These are phyloP conservation scores for Coregonus clupeaformis DNA, from an alignment of 2,113 vertebrate species.

Conservation along the genomic window DNA sequence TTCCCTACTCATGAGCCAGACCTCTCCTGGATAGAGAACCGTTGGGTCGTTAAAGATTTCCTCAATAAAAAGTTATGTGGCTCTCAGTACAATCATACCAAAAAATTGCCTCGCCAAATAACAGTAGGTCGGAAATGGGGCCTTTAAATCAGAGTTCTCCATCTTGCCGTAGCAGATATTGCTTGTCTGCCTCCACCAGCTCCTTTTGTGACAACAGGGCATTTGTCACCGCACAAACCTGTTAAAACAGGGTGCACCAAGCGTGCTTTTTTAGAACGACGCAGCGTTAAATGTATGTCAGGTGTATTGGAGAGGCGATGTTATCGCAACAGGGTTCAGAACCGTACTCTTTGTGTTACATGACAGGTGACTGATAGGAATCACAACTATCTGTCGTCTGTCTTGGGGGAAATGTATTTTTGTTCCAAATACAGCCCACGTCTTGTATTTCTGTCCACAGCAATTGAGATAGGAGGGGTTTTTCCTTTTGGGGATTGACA, in stretches of 20 bases:
- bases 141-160: background rate
- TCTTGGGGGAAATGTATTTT: conserved; percentile 45
- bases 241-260: conserved; percentile 35
- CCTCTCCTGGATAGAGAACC: background rate
- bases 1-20: background rate
- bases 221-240: conserved; percentile 36
- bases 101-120: conserved; percentile 1
- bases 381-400: conserved; percentile 54
- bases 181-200: conserved; percentile 24
- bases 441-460: background rate
- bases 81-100: background rate
- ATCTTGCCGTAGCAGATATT: conserved; percentile 14
- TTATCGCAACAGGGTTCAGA: conserved; percentile 50
- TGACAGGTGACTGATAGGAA: conserved; percentile 70
- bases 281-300: conserved; percentile 52
- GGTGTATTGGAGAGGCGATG: conserved; percentile 50
- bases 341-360: conserved; percentile 52
- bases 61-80: conserved; percentile 10
- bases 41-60: background rate
- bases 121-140: background rate
- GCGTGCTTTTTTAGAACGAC: conserved; percentile 40
- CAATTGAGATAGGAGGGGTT: background rate
- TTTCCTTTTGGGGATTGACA: conserved; percentile 45
- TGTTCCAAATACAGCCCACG: background rate
- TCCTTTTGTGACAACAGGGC: conserved; percentile 8